Base-by-base conservation (phyloP, 2,113 vertebrate genomes). In the Tupaia chinensis region DNA sequence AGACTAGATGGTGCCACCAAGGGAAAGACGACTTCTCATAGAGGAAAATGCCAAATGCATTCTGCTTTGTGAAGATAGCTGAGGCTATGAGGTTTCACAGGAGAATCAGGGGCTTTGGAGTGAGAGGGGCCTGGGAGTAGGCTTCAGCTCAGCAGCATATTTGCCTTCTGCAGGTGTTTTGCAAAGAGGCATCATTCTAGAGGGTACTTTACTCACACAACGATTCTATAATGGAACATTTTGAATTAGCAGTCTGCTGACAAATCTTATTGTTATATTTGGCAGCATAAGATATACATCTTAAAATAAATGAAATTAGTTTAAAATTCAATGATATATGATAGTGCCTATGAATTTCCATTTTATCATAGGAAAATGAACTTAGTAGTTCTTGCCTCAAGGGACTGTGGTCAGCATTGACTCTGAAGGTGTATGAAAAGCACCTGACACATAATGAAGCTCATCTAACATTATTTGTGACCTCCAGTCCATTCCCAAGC, bases 21-120 rank as follows among this genome's bases (percentile, higher is more conserved):
- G 32, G n/a, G 81, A 91, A 25, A 93, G 76, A 78, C 1, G 73
- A 20, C 15, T 96, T 83, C 63, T 97, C 86, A 81, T 89, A 91
- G 13, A 91, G 61, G 80, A 93, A 65, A 97, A 69, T 95, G 76
- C 63, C 79, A 96, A 53, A 85, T 17, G 23, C 56, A 80, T 53
- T 96, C 53, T 86, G 44, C 79, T 96, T 76, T n/a, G 19, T 73
- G 29, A 79, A 89, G 69, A 65, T 10, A 77, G 70, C n/a, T 73
- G 34, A 78, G 61, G 19, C 4, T 60, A 11, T 81, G 58, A 72
- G 4, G 16, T 81, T 79, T 81, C 87, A 77, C 44, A 15, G 58
- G 83, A 86, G 32, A 72, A 86, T 70, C 19, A 58, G 58, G 11
- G 25, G 13, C 17, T 63, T 61, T 58, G 56, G 44, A 70, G 1